These are phyloP conservation scores for Notamacropus eugenii DNA, from an alignment of 2,797 vertebrate species.

Conservation along the genomic window DNA sequence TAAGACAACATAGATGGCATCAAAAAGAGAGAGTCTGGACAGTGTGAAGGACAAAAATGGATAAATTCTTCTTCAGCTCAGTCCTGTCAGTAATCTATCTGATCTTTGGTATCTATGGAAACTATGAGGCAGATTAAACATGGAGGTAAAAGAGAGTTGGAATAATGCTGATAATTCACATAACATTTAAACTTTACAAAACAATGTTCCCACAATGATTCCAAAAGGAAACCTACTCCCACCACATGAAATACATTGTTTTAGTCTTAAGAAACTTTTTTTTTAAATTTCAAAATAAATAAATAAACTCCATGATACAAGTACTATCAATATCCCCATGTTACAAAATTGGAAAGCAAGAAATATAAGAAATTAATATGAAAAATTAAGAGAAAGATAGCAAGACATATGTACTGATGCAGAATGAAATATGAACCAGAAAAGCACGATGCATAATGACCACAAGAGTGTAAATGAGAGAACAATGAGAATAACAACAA, in stretches of 20 bases:
- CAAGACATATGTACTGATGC: not conserved
- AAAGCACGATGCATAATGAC: not conserved
- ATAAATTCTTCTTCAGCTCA: not conserved
- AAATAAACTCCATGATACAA: not conserved
- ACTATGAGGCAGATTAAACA: not conserved
- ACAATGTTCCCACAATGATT: not conserved
- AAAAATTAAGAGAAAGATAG: not conserved
- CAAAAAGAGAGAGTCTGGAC: not conserved
- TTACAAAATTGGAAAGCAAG: not conserved
- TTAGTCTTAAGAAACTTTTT: not conserved
- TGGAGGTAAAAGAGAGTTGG: not conserved
- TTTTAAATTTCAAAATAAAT: not conserved
- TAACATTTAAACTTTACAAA: not conserved
- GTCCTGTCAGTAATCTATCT: not conserved
- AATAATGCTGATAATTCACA: not conserved
- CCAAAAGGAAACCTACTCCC: not conserved
- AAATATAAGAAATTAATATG: not conserved
- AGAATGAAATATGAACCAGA: not conserved
- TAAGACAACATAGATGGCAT: not conserved
- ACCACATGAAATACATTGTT: not conserved
- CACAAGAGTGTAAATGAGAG: not conserved
- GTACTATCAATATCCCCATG: not conserved
- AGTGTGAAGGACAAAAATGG: not conserved
- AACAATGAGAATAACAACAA: not conserved
- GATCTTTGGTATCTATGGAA: not conserved